Percentiles rank a stretch among this genome's conserved stretches.
Evolutionary conservation across 2,113 vertebrate genomes (phyloP).

Genomic region (Stercorarius parasiticus): DNA sequence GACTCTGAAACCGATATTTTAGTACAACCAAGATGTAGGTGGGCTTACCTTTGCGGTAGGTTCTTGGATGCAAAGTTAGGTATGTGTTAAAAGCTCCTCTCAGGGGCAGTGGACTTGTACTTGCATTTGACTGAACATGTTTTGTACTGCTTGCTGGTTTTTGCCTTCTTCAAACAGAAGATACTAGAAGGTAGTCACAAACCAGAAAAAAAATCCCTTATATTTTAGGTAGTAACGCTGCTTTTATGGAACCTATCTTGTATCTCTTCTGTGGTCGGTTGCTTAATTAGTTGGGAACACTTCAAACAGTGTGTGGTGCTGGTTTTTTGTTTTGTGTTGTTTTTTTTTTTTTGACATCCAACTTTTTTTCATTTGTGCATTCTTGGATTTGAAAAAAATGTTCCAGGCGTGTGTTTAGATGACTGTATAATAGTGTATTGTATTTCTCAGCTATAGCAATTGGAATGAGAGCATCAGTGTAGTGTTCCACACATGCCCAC

Average conservation of each 20-base stretch:
- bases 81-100: not conserved
- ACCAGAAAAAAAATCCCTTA: not conserved
- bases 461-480: not conserved
- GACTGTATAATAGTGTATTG: not conserved
- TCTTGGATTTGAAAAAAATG: not conserved
- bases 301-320: not conserved
- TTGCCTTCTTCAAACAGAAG: not conserved
- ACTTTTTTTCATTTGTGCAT: not conserved
- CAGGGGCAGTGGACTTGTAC: not conserved
- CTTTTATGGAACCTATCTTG: not conserved
- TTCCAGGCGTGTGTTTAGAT: not conserved
- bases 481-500: not conserved
- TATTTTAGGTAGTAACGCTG: not conserved
- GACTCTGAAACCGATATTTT: not conserved
- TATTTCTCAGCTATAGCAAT: not conserved
- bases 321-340: no score
- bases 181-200: not conserved
- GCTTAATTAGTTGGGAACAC: not conserved
- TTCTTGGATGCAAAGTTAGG: not conserved
- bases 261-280: not conserved
- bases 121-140: not conserved
- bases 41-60: rapidly evolving
- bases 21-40: not conserved
- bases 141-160: not conserved
- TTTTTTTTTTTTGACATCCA: not conserved